Conservation (phyloP, 2,888 invertebrate genomes). For the Meiosimyza decipiens region DNA sequence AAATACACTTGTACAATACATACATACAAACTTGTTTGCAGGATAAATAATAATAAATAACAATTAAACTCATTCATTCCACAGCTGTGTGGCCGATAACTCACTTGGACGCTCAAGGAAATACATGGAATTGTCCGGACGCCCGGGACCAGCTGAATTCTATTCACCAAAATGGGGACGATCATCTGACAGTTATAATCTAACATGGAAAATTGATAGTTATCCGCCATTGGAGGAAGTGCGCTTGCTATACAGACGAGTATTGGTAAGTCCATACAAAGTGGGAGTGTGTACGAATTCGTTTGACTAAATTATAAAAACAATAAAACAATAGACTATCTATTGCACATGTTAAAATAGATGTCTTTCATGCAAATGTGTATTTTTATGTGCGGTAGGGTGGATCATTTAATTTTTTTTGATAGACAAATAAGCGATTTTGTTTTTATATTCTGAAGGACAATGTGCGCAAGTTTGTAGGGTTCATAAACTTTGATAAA, state of each 20-base stretch:
- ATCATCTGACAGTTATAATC: conserved; percentile 72
- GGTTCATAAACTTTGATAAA: too few relatives aligned
- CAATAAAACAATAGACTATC: conserved; percentile 23
- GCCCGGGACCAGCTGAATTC: conserved; percentile 77
- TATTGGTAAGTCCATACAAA: conserved; percentile 69
- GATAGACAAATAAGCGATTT: too few relatives aligned
- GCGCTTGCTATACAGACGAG: conserved; percentile 75
- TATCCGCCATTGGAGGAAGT: conserved; percentile 79
- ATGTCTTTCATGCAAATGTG: neutral
- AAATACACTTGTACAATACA: neutral
- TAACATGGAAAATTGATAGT: conserved; percentile 78
- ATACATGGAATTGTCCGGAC: conserved; percentile 78
- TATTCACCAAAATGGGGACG: conserved; percentile 75
- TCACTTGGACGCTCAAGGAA: conserved; percentile 75
- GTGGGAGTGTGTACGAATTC: neutral
- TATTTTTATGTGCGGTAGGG: too few relatives aligned
- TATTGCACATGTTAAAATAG: neutral
- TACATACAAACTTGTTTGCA: neutral
- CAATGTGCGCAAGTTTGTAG: too few relatives aligned
- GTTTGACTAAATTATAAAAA: conserved; percentile 4
- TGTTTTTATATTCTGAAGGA: too few relatives aligned
- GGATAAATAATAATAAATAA: conserved; percentile 42
- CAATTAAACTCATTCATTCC: conserved; percentile 49
- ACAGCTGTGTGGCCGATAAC: conserved; percentile 77
- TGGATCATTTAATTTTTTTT: too few relatives aligned